Conservation (phyloP, 1,140 invertebrate species). For the Bombyx mandarina region DNA sequence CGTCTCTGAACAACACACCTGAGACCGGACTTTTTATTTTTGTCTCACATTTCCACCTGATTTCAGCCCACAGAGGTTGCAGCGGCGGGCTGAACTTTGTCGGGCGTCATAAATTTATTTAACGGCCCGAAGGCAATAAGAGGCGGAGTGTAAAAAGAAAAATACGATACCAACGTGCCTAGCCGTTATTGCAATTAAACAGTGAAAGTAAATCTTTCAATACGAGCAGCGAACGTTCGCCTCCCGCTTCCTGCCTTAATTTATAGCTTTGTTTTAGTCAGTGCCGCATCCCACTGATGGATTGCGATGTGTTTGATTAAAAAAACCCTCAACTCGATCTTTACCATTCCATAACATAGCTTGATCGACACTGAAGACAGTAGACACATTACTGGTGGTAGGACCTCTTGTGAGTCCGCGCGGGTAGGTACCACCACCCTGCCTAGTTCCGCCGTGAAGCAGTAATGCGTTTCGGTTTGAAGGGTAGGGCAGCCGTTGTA, state of each 20-base stretch:
- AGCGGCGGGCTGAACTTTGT: slow-evolving; percentile 65
- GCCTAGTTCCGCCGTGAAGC: too few relatives aligned
- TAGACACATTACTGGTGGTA: too few relatives aligned
- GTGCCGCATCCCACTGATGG: slow-evolving; percentile 61
- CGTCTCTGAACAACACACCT: slow-evolving; percentile 42
- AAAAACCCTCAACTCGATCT: slow-evolving; percentile 45
- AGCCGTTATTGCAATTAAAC: slow-evolving; percentile 72
- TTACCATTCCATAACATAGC: slow-evolving; percentile 20
- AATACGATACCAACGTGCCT: slow-evolving; percentile 70
- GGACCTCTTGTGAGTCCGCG: too few relatives aligned
- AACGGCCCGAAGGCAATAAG: slow-evolving; percentile 69
- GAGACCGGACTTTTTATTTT: slow-evolving; percentile 58
- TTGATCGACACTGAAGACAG: too few relatives aligned
- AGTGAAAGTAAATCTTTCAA: slow-evolving; percentile 71
- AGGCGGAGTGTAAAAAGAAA: slow-evolving; percentile 69
- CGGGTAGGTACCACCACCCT: too few relatives aligned
- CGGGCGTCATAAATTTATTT: slow-evolving; percentile 70
- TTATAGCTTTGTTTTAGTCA: slow-evolving; percentile 69
- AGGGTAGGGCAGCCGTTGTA: too few relatives aligned
- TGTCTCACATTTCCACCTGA: slow-evolving; percentile 60
- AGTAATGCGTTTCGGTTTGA: too few relatives aligned
- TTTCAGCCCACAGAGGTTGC: slow-evolving; percentile 48
- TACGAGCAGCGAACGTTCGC: slow-evolving; percentile 60
- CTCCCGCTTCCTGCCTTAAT: slow-evolving; percentile 62
- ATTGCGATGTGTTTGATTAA: slow-evolving; percentile 67